phyloP scores from a whole-genome alignment of 2,113 vertebrate species.

The Chelonoidis abingdonii region DNA sequence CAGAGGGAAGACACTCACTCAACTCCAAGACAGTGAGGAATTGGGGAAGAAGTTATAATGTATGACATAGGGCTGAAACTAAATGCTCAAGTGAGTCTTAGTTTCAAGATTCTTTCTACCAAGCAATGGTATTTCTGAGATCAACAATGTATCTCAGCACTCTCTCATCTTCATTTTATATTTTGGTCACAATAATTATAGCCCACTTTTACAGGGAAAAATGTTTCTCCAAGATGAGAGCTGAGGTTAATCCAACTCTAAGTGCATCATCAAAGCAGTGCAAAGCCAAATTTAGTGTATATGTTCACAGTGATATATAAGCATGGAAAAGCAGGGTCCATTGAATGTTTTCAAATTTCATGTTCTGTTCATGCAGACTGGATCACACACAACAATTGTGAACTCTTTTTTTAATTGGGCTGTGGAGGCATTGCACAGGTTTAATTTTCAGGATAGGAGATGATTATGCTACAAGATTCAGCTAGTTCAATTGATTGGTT shows the following conservation, averaged over 20 bases:
- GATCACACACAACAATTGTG: slow-evolving; percentile 43
- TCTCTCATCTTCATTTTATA: neutral
- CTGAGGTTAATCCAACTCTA: neutral
- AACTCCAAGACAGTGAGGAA: neutral
- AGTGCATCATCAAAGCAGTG: slow-evolving; percentile 28
- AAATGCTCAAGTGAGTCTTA: neutral
- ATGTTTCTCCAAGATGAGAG: neutral
- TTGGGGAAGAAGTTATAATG: neutral
- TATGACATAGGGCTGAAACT: neutral
- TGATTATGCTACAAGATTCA: neutral
- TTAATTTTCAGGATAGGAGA: neutral
- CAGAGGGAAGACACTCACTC: fast-evolving
- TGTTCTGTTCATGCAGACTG: slow-evolving; percentile 60
- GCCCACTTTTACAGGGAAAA: neutral
- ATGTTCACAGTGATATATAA: slow-evolving; percentile 41
- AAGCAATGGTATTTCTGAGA: neutral
- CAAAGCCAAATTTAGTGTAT: slow-evolving; percentile 37
- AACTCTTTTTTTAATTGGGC: neutral
- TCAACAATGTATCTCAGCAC: neutral
- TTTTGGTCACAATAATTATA: neutral
- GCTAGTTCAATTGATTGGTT: neutral
- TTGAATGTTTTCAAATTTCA: slow-evolving; percentile 65
- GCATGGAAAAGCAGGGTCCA: slow-evolving; percentile 42
- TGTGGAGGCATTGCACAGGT: neutral
- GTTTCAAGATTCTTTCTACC: neutral